Evolutionary conservation across 2,797 vertebrate genomes (phyloP), one percentile per base, ranked within the genome.

Genomic region (Acanthurus leucopareius): DNA sequence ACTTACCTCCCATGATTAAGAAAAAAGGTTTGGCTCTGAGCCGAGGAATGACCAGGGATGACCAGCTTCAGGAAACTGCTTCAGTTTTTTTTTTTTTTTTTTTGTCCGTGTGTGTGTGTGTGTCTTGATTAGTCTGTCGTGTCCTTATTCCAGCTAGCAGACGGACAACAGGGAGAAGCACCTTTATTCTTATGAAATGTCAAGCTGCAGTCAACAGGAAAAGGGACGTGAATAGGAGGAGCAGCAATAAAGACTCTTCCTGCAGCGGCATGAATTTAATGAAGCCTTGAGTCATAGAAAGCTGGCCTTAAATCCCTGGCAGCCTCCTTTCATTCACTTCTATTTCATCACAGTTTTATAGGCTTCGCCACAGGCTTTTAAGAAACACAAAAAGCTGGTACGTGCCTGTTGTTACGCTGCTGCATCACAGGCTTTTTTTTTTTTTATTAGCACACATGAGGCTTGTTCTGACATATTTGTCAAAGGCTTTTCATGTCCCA

Each of bases 381-480:
- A 67, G 49, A 61, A 86, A 65, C 75, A 91, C 76, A 86, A 91
- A 91, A 90, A 83, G 82, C 74, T 10, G 42, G 13, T 86, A 35
- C 67, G 16, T 77, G 83, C 83, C 73, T 69, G 84, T 69, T 81
- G 77, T 73, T 22, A 10, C 13, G 14, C 32, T 8, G 54, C 67
- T 47, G 74, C 48, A 76, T 63, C 66, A 51, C 25, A 64, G 78
- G 61, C 42, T 78, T 86, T 25, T 89, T 86, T 86, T 38, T 78
- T 86, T 25, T 89, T 86, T 86, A 77, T 85, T 65, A 62, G 79
- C 67, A 71, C 57, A 59, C 77, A 69, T 80, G 62, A 70, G 88
- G 67, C 92, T 75, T 93, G 93, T 93, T 76, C 88, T 40, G 75
- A 89, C 91, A 88, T 53, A 93, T 88, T 83, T 73, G 59, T 80